These are phyloP conservation scores for Anthrax anthrax DNA, from an alignment of 2,888 invertebrate species.

Conservation along the genomic window DNA sequence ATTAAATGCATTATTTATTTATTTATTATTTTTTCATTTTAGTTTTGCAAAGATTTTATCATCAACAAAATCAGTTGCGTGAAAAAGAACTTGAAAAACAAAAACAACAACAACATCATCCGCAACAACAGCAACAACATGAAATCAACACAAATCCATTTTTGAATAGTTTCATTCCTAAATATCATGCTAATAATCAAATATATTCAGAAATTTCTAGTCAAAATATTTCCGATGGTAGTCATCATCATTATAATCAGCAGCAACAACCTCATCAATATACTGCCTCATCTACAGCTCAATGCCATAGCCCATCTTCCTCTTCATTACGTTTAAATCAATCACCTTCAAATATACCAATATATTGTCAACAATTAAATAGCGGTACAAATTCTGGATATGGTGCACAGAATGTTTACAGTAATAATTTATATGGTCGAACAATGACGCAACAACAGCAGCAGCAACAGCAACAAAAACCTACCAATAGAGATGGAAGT, in stretches of 20 bases:
- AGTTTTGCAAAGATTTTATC: constrained; percentile 61
- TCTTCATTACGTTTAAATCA: constrained; percentile 1
- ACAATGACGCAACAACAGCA: constrained; percentile 6
- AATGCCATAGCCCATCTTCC: neutral
- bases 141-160: constrained; percentile 26
- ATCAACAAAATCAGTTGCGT: constrained; percentile 59
- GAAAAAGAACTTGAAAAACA: constrained; percentile 35
- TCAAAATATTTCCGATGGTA: constrained; percentile 5
- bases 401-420: constrained; percentile 12
- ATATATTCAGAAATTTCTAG: constrained; percentile 10
- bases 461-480: neutral
- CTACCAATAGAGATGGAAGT: constrained; percentile 13
- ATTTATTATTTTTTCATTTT: constrained; percentile 6
- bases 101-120: constrained; percentile 14
- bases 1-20: no score
- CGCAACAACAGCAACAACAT: constrained; percentile 13
- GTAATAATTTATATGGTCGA: constrained; percentile 13
- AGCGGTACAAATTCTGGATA: constrained; percentile 6
- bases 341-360: constrained; percentile 5
- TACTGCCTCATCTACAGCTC: neutral
- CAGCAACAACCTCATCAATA: constrained; percentile 5
- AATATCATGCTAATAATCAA: constrained; percentile 11
- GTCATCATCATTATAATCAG: constrained; percentile 1
- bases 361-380: constrained; percentile 3
- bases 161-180: constrained; percentile 25